These are phyloP conservation scores for Mirza zaza DNA, from an alignment of 2,113 vertebrate genomes.

Conservation along the genomic window DNA sequence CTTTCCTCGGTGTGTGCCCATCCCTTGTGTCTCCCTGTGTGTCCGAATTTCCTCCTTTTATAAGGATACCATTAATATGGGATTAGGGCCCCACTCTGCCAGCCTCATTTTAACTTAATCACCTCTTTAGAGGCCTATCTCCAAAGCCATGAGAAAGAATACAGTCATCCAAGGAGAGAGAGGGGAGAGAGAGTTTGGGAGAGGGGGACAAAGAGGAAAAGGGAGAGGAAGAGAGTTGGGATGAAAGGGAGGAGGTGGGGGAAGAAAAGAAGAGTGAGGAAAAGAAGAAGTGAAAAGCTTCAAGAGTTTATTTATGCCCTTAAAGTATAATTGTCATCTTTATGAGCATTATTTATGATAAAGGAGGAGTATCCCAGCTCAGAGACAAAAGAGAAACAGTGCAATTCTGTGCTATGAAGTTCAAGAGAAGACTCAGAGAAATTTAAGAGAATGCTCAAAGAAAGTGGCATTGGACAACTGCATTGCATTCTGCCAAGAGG, in stretches of 20 bases:
- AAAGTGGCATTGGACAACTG: not conserved
- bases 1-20: not conserved
- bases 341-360: not conserved
- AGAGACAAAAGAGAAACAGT: not conserved
- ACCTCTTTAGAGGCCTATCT: not conserved
- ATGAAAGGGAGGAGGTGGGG: not conserved
- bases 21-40: not conserved
- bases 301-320: not conserved
- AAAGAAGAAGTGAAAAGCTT: not conserved
- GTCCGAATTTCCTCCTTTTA: not conserved
- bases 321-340: not conserved
- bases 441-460: not conserved
- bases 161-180: not conserved
- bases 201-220: not conserved
- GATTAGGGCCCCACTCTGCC: not conserved
- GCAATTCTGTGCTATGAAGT: not conserved
- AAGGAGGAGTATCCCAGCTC: not conserved
- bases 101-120: not conserved
- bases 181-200: fast-evolving
- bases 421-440: not conserved
- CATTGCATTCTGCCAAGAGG: not conserved
- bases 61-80: not conserved
- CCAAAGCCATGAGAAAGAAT: not conserved
- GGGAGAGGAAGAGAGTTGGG: no score
- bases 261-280: not conserved